Conservation (phyloP, 2,113 vertebrate genomes). For the Protomyctophum bolini region DNA sequence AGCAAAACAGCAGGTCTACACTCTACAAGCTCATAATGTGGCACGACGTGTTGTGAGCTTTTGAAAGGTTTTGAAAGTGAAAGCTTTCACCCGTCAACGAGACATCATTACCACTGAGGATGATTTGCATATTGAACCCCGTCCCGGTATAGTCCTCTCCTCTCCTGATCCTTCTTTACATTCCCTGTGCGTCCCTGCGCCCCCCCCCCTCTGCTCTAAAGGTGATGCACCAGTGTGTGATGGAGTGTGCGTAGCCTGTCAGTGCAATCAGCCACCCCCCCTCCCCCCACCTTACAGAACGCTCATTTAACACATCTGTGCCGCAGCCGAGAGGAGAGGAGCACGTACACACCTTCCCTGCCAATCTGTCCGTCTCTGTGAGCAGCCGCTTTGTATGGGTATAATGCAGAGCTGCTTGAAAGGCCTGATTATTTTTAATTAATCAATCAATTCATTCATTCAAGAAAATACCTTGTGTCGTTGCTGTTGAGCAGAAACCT, state of each 20-base stretch:
- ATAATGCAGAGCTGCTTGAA: neutral
- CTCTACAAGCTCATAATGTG: too few relatives aligned
- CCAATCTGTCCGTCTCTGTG: slow-evolving; percentile 37
- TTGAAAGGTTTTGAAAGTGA: too few relatives aligned
- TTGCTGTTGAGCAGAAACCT: too few relatives aligned
- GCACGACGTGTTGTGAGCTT: too few relatives aligned
- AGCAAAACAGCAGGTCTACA: too few relatives aligned
- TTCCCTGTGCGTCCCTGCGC: neutral
- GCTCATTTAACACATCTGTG: slow-evolving; percentile 43
- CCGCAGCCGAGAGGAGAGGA: neutral
- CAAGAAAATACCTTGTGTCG: too few relatives aligned
- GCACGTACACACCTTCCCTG: slow-evolving; percentile 1
- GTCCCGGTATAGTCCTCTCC: slow-evolving; percentile 20
- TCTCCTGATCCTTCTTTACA: slow-evolving; percentile 17
- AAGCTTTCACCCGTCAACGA: too few relatives aligned
- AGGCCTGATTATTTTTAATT: too few relatives aligned
- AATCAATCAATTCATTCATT: too few relatives aligned
- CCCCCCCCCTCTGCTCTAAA: neutral
- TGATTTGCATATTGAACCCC: slow-evolving; percentile 46
- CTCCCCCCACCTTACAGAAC: neutral
- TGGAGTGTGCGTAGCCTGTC: slow-evolving; percentile 23
- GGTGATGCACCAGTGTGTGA: slow-evolving; percentile 26
- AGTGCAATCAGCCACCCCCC: slow-evolving; percentile 9
- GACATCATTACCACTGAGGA: neutral
- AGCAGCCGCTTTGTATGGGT: slow-evolving; percentile 18